phyloP scores from a whole-genome alignment of 1,140 invertebrate genomes.

The Branchinecta lindahli region DNA sequence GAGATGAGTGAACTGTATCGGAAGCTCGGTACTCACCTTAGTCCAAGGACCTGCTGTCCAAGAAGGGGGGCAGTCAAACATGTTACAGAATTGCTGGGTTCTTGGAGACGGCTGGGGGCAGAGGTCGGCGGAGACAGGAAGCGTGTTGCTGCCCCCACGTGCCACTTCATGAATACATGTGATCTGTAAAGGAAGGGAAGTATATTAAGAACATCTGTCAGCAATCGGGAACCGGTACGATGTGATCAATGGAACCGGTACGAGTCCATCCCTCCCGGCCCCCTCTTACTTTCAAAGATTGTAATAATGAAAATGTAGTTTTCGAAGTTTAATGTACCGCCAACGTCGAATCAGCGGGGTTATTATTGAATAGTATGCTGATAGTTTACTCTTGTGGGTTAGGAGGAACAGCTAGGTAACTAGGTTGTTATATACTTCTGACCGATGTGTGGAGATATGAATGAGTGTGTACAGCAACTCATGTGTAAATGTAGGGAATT shows the following conservation, averaged over 20 bases:
- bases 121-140: constrained; percentile 71
- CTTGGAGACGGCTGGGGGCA: constrained; percentile 71
- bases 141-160: constrained; percentile 61
- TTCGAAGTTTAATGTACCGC: too few species aligned
- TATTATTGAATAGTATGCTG: too few species aligned
- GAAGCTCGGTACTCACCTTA: constrained; percentile 37
- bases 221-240: not conserved
- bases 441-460: too few species aligned
- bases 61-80: constrained; percentile 69
- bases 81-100: constrained; percentile 75
- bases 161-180: constrained; percentile 87
- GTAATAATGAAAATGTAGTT: too few species aligned
- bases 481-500: too few species aligned
- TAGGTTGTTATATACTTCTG: too few species aligned
- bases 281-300: too few species aligned
- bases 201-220: not conserved
- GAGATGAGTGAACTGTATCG: too few species aligned
- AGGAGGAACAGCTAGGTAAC: too few species aligned
- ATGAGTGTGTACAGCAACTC: too few species aligned
- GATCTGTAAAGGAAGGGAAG: constrained; percentile 26
- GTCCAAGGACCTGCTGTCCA: constrained; percentile 72
- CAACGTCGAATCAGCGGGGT: too few species aligned
- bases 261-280: not conserved
- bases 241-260: not conserved
- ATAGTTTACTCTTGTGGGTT: too few species aligned